These are phyloP conservation scores for Drosophila greeni DNA, from an alignment of 2,888 invertebrate species.

Conservation along the genomic window DNA sequence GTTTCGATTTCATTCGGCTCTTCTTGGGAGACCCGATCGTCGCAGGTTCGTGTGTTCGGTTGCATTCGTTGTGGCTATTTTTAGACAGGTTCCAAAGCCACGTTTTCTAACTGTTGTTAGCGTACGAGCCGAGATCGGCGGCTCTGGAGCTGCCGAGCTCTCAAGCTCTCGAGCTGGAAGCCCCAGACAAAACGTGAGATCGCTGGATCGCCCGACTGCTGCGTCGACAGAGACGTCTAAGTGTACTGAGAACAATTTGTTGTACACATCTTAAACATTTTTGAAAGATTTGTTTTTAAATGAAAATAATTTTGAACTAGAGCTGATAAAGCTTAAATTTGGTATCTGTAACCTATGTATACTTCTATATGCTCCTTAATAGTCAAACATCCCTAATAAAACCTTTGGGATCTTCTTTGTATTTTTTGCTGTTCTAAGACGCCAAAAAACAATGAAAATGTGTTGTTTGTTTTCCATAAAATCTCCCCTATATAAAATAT, in stretches of 20 bases:
- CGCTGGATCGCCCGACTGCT: conserved; percentile 43
- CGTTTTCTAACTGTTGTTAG: conserved; percentile 77
- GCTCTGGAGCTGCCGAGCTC: conserved; percentile 20
- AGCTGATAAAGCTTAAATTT: neutral
- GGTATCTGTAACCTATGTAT: neutral
- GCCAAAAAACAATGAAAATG: neutral
- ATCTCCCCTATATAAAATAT: neutral
- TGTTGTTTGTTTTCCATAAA: neutral
- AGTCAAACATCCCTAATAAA: neutral
- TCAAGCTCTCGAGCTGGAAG: conserved; percentile 29
- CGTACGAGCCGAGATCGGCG: conserved; percentile 50
- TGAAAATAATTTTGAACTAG: no score
- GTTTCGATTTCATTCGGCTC: conserved; percentile 49
- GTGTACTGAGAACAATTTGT: neutral
- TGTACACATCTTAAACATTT: no score
- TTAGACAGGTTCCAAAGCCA: conserved; percentile 77
- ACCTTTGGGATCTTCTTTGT: fast-evolving
- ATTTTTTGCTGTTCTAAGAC: neutral
- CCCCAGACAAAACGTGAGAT: conserved; percentile 67
- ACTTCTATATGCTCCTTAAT: neutral
- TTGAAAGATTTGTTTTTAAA: no score
- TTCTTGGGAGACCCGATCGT: conserved; percentile 11
- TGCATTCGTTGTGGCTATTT: conserved; percentile 74
- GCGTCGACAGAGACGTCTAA: conserved; percentile 6
- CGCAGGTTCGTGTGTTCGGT: conserved; percentile 48